Conservation (phyloP, 1,140 invertebrate species). For the Lepidurus arcticus region DNA sequence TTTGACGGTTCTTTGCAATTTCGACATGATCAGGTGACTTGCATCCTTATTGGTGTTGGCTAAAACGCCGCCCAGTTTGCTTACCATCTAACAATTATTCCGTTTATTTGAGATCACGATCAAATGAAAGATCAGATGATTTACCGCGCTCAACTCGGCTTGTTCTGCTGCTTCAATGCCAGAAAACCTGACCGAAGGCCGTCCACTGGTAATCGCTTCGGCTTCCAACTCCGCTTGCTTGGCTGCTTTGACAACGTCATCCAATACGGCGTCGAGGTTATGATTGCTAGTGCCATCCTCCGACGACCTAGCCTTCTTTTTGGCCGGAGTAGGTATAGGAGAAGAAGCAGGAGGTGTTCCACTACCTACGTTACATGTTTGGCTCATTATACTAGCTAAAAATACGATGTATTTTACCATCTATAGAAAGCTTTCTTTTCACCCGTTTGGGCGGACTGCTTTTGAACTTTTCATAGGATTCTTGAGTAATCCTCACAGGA, state of each 20-base stretch:
- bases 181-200: slow-evolving; percentile 25
- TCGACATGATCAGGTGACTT: slow-evolving; percentile 77
- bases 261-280: slow-evolving; percentile 33
- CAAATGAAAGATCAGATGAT: neutral
- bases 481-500: slow-evolving; percentile 80
- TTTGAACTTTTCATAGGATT: slow-evolving; percentile 61
- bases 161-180: slow-evolving; percentile 33
- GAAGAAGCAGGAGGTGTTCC: slow-evolving; percentile 17
- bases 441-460: neutral
- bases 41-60: slow-evolving; percentile 60
- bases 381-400: slow-evolving; percentile 23
- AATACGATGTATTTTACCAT: neutral
- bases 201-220: slow-evolving; percentile 2
- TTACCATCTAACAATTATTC: slow-evolving; percentile 53
- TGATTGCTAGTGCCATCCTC: slow-evolving; percentile 33
- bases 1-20: slow-evolving; percentile 73
- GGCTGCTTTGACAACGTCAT: slow-evolving; percentile 34
- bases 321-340: slow-evolving; percentile 24
- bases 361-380: slow-evolving; percentile 34
- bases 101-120: slow-evolving; percentile 30
- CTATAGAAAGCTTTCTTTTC: slow-evolving; percentile 25
- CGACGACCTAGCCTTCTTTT: slow-evolving; percentile 30
- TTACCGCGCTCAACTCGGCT: slow-evolving; percentile 18
- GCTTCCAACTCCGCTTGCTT: slow-evolving; percentile 26
- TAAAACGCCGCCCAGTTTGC: slow-evolving; percentile 70